Evolutionary conservation across 2,797 vertebrate species (phyloP), one percentile per base, ranked within the genome.

Genomic region (Semotilus atromaculatus): DNA sequence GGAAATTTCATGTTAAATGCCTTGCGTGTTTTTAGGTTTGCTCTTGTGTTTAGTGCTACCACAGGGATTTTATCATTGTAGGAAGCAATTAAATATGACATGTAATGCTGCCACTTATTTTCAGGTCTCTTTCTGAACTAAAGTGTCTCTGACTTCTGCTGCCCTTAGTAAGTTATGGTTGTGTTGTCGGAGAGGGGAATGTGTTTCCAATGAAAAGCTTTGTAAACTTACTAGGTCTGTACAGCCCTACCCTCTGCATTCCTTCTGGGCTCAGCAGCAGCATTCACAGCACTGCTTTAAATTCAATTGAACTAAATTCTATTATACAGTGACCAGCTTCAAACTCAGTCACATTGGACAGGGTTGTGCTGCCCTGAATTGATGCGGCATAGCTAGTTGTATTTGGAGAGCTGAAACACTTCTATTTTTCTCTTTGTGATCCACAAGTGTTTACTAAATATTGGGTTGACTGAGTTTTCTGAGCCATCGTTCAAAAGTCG

Each of bases 231-330:
- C 34, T 55, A 36, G 16, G 68, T 40, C 70, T 58, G 51, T 55
- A 23, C 21, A 82, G 85, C 81, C 29, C 51, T 5, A 83, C 90
- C 90, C 89, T 74, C 86, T 86, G 93, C 92, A 94, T 95, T 94
- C 93, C 92, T 88, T 73, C 80, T 84, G 40, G 67, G 87, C 86
- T 88, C 87, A 87, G 85, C 72, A 73, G 88, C 91, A 94, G 87
- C 88, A 90, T 90, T 91, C 91, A 88, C 90, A 90, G 90, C 91
- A 85, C 21, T 34, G 21, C 88, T 89, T 91, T 71, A 90, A 95
- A 95, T 95, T 93, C 0, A 92, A 95, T 95, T 90, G 0, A 86
- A 68, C 26, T 64, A 90, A 94, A 94, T 93, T 92, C 78, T 84
- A 90, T 94, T 94, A 93, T 86, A 84, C 70, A 81, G 62, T 83